Evolutionary conservation across 1,140 invertebrate species (phyloP).

Genomic region (Copidosoma floridanum): DNA sequence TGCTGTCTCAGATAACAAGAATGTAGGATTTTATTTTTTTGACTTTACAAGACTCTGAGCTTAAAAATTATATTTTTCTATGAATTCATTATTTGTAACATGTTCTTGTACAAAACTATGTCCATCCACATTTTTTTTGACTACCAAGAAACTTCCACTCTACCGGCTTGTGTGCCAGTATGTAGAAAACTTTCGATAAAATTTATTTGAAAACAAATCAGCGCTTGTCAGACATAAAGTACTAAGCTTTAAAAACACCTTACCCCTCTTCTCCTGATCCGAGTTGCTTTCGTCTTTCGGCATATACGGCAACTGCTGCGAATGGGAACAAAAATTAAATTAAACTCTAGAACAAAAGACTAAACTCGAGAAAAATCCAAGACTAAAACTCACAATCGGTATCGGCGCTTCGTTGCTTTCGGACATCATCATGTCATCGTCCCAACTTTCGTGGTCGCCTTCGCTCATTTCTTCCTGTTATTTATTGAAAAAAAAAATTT

Average conservation of each 20-base stretch:
- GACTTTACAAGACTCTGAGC: no score
- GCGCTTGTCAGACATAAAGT: not conserved
- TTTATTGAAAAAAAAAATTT: slow-evolving; percentile 21
- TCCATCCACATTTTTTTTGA: no score
- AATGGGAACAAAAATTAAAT: slow-evolving; percentile 20
- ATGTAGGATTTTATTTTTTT: no score
- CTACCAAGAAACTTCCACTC: no score
- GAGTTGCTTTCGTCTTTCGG: slow-evolving; percentile 49
- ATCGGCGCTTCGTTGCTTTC: slow-evolving; percentile 51
- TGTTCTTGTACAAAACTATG: no score
- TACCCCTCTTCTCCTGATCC: slow-evolving; percentile 60
- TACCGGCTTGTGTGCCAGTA: no score
- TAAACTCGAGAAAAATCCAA: no score
- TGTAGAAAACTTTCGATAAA: no score
- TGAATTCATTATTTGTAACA: no score
- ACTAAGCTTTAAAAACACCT: no score
- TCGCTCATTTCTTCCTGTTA: slow-evolving; percentile 54
- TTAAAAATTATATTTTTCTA: no score
- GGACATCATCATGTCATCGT: slow-evolving; percentile 50
- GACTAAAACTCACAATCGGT: slow-evolving; percentile 42
- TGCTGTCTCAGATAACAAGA: no score
- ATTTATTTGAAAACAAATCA: not conserved
- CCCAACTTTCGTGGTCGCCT: slow-evolving; percentile 53
- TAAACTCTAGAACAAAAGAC: not conserved
- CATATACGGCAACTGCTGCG: slow-evolving; percentile 49